Evolutionary conservation across 2,797 vertebrate species (phyloP).

Genomic region (Sylvilagus floridanus): DNA sequence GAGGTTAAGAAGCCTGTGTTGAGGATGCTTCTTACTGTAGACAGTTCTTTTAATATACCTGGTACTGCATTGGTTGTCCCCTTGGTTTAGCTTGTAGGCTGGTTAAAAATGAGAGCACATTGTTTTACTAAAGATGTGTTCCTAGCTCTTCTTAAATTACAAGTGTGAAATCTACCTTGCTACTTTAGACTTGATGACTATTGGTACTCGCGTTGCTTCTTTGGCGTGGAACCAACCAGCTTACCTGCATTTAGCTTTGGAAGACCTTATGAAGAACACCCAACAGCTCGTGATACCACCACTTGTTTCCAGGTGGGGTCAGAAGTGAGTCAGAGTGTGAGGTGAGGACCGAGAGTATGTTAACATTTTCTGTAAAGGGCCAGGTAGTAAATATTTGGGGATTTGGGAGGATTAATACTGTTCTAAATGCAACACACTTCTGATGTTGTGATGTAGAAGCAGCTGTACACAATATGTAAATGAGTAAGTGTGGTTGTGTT

Average conservation of each 20-base stretch:
- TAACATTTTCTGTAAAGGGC: too few relatives aligned
- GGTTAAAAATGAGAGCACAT: not conserved
- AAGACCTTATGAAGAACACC: too few relatives aligned
- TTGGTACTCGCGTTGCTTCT: not conserved
- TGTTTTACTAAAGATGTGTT: constrained; percentile 11
- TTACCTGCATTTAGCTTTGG: not conserved
- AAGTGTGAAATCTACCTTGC: not conserved
- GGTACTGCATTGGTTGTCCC: not conserved
- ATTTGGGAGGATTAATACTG: too few relatives aligned
- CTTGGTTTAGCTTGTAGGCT: not conserved
- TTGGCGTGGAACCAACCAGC: not conserved
- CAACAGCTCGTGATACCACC: too few relatives aligned
- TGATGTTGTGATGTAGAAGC: too few relatives aligned
- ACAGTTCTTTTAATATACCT: not conserved
- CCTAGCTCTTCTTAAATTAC: not conserved
- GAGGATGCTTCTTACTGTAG: not conserved
- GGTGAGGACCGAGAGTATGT: too few relatives aligned
- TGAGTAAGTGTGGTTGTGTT: too few relatives aligned
- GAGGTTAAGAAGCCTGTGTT: not conserved
- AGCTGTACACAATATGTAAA: too few relatives aligned
- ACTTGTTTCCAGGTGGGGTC: too few relatives aligned
- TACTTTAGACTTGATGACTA: not conserved
- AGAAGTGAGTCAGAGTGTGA: too few relatives aligned
- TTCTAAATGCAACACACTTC: too few relatives aligned
- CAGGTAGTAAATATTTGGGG: too few relatives aligned